Base-by-base conservation (phyloP, 1,140 invertebrate species). In the Parapsyche elsis region DNA sequence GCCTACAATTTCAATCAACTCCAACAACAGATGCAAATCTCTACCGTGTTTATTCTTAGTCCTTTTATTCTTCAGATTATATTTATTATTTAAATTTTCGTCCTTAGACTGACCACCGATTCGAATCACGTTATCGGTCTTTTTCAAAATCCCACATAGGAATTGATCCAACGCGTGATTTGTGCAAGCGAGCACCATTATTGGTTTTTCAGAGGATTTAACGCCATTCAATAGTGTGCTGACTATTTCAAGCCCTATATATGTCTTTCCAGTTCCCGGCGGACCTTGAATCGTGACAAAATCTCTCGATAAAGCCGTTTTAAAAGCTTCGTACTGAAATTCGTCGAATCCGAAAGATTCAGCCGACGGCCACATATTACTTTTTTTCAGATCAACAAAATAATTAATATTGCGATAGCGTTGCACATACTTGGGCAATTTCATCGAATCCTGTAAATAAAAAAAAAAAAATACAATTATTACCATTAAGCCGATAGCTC, bases 121-220 rank as follows among this genome's bases (percentile, higher is more conserved):
- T 30, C 95, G 89, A 12, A 95, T 88, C 73, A 97, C 88, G 16
- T 90, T 87, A 0, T 88, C 46, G 0, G 91, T 93, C 1, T 89
- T 85, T 19, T 85, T 78, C 5, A 91, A 84, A 10, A 95, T 89
- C 21, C 92, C 94, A 86, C 95, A 92, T n/a, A 97, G 86, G 88
- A 97, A 97, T 85, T 97, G 95, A 89, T 97, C 96, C 1, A 97
- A 85, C 0, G 96, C 95, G 86, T 97, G 95, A 85, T 97, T 97
- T 0, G 95, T 96, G 82, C 93, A 96, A 84, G 95, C 95, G 21
- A 97, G 91, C 10, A 97, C 89, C 0, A 97, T 86, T 76, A 97
- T 92, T 4, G 94, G 93, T 0, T 82, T 84, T 5, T 81, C 53
- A 9, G 77, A 0, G 53, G 77, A 59, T n/a, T n/a, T n/a, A 21